Base-by-base conservation (phyloP, 2,113 vertebrate genomes). In the Archocentrus centrarchus region DNA sequence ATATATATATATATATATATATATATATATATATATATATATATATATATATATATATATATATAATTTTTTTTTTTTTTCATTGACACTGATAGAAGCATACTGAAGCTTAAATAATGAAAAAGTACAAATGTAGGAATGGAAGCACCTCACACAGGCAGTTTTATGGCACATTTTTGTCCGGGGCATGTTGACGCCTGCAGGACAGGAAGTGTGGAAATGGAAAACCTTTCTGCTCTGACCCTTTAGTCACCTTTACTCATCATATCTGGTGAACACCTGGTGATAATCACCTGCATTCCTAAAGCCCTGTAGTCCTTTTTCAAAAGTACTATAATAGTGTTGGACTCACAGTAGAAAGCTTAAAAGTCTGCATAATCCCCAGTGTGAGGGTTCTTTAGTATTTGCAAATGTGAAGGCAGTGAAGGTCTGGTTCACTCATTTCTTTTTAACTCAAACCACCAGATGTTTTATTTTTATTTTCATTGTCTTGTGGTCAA, bases 171-270 rank as follows among this genome's bases (percentile, higher is more conserved):
- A 32, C 27, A 30, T 61, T 60, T 32, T 61, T 61, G 47, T 53
- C 17, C 0, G 1, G 66, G 17, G 32, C 59, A 1, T 75, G 82
- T 68, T 75, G 60, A 3, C 35, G 44, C 77, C 35, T 83, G 73
- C 63, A 53, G 20, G 58, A 47, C 27, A 63, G 57, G 61, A 77
- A 22, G 20, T 30, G 24, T 55, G 35, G 58, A 68, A 64, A 82
- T 85, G 50, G 73, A 60, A 82, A 53, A 61, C n/a, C 24, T 59
- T 61, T 79, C 53, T 44, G 39, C 57, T 59, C 27, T 80, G 77
- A 85, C 17, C 55, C 22, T 70, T 86, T 24, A 44, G 22, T 82
- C 76, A 61, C 30, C 55, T 55, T 30, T 3, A 1, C 44, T 73
- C 37, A 76, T 75, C 20, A 15, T 27, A 44, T 84, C 68, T 76